phyloP scores from a whole-genome alignment of 2,888 invertebrate genomes.

The Flabesymbios commensalis region DNA sequence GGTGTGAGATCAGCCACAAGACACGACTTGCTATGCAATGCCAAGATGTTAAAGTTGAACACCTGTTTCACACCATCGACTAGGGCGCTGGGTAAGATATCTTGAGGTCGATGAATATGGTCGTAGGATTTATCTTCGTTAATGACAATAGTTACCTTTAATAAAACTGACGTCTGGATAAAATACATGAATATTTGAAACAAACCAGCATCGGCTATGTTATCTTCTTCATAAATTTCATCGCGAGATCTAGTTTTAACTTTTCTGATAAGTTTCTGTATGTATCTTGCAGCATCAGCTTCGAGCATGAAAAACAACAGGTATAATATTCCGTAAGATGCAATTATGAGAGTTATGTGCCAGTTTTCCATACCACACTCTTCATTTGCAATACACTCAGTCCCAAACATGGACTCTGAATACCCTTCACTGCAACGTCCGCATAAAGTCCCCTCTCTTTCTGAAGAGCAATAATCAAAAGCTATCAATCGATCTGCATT shows the following conservation, averaged over 20 bases:
- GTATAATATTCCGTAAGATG: neutral
- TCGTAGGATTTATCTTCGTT: conserved; percentile 3
- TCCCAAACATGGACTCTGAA: conserved; percentile 24
- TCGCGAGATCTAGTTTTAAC: neutral
- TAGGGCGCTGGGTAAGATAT: no score
- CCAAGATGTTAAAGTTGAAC: no score
- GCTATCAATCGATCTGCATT: neutral
- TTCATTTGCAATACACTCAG: conserved; percentile 18
- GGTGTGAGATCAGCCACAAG: conserved; percentile 3
- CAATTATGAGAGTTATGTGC: no score
- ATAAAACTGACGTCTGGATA: conserved; percentile 21
- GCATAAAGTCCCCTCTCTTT: conserved; percentile 19
- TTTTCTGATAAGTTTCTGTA: neutral
- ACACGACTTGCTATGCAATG: no score
- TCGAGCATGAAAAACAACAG: conserved; percentile 23
- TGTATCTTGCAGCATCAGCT: neutral
- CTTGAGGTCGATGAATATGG: no score
- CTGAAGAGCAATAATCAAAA: conserved; percentile 10
- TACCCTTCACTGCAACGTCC: conserved; percentile 22
- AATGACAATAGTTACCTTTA: conserved; percentile 16
- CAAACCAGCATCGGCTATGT: conserved; percentile 1
- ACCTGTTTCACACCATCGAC: no score
- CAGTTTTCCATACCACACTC: conserved; percentile 10
- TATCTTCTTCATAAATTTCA: neutral
- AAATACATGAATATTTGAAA: conserved; percentile 30